Evolutionary conservation across 2,888 invertebrate genomes (phyloP), one percentile per base, ranked within the genome.

Genomic region (Drosophila kuntzei): DNA sequence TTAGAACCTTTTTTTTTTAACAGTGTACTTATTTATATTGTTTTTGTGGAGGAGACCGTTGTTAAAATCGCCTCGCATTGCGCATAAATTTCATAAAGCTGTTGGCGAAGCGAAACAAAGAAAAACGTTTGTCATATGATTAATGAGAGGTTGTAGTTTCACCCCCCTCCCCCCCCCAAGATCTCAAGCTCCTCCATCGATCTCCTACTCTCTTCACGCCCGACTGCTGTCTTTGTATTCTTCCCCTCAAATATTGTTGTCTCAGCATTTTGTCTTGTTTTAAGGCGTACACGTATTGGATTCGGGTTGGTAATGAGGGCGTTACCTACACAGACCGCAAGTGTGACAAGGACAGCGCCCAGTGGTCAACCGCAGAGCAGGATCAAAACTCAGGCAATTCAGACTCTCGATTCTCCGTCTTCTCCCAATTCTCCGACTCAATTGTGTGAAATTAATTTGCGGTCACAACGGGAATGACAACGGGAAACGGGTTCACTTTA

Each of bases 61-160:
- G 59, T 47, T 49, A 74, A 66, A 82, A 71, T 69, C 70, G 64
- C 57, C 58, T 36, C 50, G 59, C 61, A 79, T 58, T 57, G 63
- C 68, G 78, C 86, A 85, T 84, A 87, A 87, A 87, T 85, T 77
- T 75, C 39, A 53, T 63, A 67, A 82, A 72, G 71, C 67, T 69
- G 46, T 73, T 61, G 47, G 53, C 55, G 34, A 18, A 43, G 43
- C 44, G 53, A 61, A 69, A 85, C 88, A 85, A 85, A 85, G 84
- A 83, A 82, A 80, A 86, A 66, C 78, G 76, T 85, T 85, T 85
- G 88, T 87, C 84, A 85, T 85, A 86, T 85, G 84, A 85, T 87
- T 87, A 82, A 85, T 85, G 86, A 73, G 65, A 53, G 69, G 65
- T 27, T 39, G 41, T 36, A 54, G 47, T 29, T 37, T 11, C 25